Conservation (phyloP, 2,888 invertebrate species). For the Troilus luridus region DNA sequence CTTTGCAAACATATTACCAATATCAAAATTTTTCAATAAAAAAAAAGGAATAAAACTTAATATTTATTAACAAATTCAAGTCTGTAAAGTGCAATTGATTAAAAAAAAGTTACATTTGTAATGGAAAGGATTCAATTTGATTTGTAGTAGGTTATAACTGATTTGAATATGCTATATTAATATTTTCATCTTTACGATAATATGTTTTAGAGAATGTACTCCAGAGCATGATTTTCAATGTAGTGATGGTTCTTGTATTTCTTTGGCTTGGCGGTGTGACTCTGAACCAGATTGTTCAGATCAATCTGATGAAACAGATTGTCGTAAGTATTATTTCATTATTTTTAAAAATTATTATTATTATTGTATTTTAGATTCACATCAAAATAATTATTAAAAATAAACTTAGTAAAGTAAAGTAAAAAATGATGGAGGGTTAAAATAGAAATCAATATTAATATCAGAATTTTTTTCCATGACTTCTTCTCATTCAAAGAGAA, state of each 20-base stretch:
- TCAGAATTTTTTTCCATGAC: too few relatives aligned
- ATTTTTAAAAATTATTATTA: neutral
- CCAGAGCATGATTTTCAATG: slow-evolving; percentile 80
- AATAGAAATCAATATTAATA: too few relatives aligned
- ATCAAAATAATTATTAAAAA: neutral
- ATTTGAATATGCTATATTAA: neutral
- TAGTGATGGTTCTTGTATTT: slow-evolving; percentile 83
- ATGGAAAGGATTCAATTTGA: too few relatives aligned
- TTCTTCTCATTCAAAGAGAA: too few relatives aligned
- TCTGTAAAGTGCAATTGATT: too few relatives aligned
- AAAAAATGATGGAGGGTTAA: too few relatives aligned
- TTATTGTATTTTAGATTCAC: neutral
- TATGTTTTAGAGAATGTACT: slow-evolving; percentile 73
- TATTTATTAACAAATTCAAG: too few relatives aligned
- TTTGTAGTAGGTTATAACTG: too few relatives aligned
- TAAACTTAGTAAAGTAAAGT: neutral
- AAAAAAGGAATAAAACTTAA: too few relatives aligned
- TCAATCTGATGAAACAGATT: slow-evolving; percentile 78
- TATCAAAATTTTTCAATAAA: too few relatives aligned
- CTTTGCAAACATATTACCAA: too few relatives aligned
- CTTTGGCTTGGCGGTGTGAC: slow-evolving; percentile 82
- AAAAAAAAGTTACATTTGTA: too few relatives aligned
- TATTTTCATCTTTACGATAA: slow-evolving; percentile 40
- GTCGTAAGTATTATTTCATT: slow-evolving; percentile 64
- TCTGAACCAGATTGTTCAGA: slow-evolving; percentile 87